Base-by-base conservation (phyloP, 2,113 vertebrate genomes). In the Epinephelus fuscoguttatus region DNA sequence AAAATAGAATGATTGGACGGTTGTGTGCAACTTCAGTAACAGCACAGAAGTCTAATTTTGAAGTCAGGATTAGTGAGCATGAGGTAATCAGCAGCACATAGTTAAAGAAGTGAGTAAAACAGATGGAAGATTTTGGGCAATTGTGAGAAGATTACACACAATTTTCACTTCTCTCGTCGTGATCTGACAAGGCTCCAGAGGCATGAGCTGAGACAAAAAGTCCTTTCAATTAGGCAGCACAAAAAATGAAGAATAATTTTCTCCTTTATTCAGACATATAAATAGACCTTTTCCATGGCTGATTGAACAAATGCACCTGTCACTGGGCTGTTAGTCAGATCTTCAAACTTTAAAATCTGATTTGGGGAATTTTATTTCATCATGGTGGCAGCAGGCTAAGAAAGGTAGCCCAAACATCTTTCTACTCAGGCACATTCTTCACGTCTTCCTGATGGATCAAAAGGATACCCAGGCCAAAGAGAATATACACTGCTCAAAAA, bases 61-160 rank as follows among this genome's bases (percentile, higher is more conserved):
- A 33, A 57, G 53, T 17, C 19, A 11, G 45, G 55, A 73, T 78
- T 61, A 73, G 13, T 2, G 2, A 67, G 17, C 9, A 19, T 10
- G 2, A 40, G 11, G 1, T 40, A 42, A 79, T 55, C 19, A 75
- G 50, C 30, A 37, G n/a, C 30, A 10, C 15, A 17, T 23, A 3
- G 23, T 70, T 18, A 52, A 23, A 80, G 25, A 45, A 27, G 45
- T 2, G 25, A 76, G 33, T 0, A 2, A 25, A 66, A 63, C 75
- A 70, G 75, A 61, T 74, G 75, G 75, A 37, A 79, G 75, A 69
- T 72, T 78, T 19, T 27, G 19, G 3, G n/a, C 73, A 42, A 66
- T 61, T 75, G 30, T 42, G 17, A 30, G 71, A 68, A 75, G 50
- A 72, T 83, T 56, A 62, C 70, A 73, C 42, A 49, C 37, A 67